Conservation (phyloP, 1,140 invertebrate species). For the Lethrus apterus region DNA sequence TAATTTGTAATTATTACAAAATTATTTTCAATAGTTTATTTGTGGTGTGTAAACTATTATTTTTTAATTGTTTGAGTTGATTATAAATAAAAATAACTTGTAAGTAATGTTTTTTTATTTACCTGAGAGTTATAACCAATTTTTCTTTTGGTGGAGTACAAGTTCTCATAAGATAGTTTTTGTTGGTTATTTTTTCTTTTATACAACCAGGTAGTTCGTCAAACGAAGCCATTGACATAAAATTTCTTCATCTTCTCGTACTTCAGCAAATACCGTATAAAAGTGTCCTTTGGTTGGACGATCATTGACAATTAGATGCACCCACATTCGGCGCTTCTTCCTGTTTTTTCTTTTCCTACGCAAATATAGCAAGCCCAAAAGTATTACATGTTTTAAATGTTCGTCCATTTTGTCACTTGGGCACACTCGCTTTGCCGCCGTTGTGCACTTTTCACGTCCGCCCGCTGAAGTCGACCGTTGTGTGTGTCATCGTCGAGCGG, state of each 20-base stretch:
- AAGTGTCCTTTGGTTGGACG: constrained; percentile 10
- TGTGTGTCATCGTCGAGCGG: too few relatives aligned
- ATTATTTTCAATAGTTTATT: too few relatives aligned
- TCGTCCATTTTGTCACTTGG: too few relatives aligned
- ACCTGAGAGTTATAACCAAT: constrained; percentile 13
- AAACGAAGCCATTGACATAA: constrained; percentile 6
- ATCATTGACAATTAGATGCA: constrained; percentile 6
- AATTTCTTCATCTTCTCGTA: constrained; percentile 3
- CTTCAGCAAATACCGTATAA: constrained; percentile 4
- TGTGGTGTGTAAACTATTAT: too few relatives aligned
- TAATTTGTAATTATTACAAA: too few relatives aligned
- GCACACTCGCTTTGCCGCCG: too few relatives aligned
- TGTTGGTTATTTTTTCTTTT: constrained; percentile 5
- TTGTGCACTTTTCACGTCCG: too few relatives aligned
- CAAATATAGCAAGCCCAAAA: constrained; percentile 8
- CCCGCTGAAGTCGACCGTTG: too few relatives aligned
- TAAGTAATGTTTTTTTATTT: constrained; percentile 13
- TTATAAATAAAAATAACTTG: too few relatives aligned
- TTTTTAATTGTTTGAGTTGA: too few relatives aligned
- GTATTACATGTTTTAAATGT: constrained; percentile 6
- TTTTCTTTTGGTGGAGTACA: constrained; percentile 12
- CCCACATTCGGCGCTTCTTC: constrained; percentile 10
- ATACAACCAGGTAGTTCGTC: constrained; percentile 8
- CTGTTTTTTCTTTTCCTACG: too few relatives aligned
- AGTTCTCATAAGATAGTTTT: constrained; percentile 8